Percentiles rank a stretch among this genome's conserved stretches.
Conservation (phyloP, 2,797 vertebrate species). For the Lepidocolaptes lacrymiger region DNA sequence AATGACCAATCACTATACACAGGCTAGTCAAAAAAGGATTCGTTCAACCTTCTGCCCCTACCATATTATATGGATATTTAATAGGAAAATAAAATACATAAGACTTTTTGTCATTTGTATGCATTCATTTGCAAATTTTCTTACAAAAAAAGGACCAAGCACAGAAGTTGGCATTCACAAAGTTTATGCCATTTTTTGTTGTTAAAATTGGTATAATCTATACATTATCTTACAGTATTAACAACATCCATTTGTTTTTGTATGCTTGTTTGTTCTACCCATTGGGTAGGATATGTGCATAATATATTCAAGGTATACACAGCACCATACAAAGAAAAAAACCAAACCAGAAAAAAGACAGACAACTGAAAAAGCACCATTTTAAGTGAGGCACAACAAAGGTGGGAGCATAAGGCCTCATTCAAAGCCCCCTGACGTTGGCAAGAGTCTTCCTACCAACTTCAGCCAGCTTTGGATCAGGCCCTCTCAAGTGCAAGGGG, state of each 20-base stretch:
- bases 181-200: slow-evolving; percentile 87
- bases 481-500: slow-evolving; percentile 68
- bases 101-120: slow-evolving; percentile 85
- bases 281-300: slow-evolving; percentile 99
- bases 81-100: slow-evolving; percentile 95
- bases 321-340: slow-evolving; percentile 90
- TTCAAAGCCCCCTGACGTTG: background rate
- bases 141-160: slow-evolving; percentile 86
- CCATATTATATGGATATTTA: slow-evolving; percentile 82
- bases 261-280: slow-evolving; percentile 88
- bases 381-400: slow-evolving; percentile 94
- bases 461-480: background rate
- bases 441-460: background rate
- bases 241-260: slow-evolving; percentile 81
- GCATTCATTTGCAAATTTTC: slow-evolving; percentile 87
- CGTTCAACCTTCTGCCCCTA: slow-evolving; percentile 77
- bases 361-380: slow-evolving; percentile 93
- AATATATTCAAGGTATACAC: slow-evolving; percentile 96
- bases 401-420: slow-evolving; percentile 80
- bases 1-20: slow-evolving; percentile 64
- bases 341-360: slow-evolving; percentile 72
- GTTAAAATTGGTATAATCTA: slow-evolving; percentile 90
- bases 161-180: slow-evolving; percentile 90
- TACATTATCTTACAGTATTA: slow-evolving; percentile 97
- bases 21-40: slow-evolving; percentile 76